Conservation (phyloP, 35 echinoderm and acorn worm species). For the Ptychodera flava region DNA sequence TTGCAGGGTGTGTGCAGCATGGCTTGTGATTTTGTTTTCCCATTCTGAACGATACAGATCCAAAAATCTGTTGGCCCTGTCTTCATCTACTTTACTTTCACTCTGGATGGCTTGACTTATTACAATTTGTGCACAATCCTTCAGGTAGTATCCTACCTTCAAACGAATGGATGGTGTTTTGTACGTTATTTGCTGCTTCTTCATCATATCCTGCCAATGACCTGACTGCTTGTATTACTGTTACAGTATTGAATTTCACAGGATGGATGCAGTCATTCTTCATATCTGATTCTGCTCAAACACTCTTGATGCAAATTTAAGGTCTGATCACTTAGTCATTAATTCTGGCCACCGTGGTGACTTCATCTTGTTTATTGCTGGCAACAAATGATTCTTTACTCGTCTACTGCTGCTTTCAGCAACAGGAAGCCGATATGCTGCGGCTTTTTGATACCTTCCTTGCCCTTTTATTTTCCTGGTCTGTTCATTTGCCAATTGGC, state of each 20-base stretch:
- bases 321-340: conserved; percentile 11
- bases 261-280: conserved; percentile 29
- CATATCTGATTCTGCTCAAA: background rate
- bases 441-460: background rate
- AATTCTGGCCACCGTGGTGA: conserved; percentile 6
- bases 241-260: conserved; percentile 19
- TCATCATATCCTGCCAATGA: conserved; percentile 38
- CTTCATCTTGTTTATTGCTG: conserved; percentile 11
- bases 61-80: conserved; percentile 14
- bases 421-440: conserved; percentile 17
- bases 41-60: conserved; percentile 27
- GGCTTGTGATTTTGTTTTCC: conserved; percentile 27
- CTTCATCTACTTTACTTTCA: conserved; percentile 9
- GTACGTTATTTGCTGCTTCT: conserved; percentile 22
- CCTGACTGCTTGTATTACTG: conserved; percentile 22
- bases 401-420: conserved; percentile 28
- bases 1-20: conserved; percentile 16
- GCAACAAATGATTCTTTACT: conserved; percentile 20
- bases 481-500: conserved; percentile 15
- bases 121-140: conserved; percentile 31
- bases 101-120: conserved; percentile 28
- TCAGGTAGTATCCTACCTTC: conserved; percentile 45
- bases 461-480: conserved; percentile 31
- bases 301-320: conserved; percentile 19
- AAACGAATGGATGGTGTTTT: conserved; percentile 38